Evolutionary conservation across 2,797 vertebrate genomes (phyloP).

Genomic region (Sebastes steindachneri): DNA sequence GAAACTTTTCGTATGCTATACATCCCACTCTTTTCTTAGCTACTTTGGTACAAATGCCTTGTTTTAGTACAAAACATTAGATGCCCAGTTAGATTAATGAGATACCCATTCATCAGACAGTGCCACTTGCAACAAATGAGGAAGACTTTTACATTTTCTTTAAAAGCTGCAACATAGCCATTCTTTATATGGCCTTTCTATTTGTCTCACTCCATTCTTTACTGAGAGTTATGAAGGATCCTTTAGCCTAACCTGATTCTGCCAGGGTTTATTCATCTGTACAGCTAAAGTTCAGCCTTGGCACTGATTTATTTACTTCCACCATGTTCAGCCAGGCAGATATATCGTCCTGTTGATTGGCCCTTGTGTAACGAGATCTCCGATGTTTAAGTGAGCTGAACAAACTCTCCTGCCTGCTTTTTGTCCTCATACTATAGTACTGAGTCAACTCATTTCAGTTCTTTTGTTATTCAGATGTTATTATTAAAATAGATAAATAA

Average conservation of each 20-base stretch:
- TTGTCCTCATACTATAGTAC: background rate
- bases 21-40: background rate
- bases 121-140: background rate
- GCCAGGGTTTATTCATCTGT: constrained; percentile 53
- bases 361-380: constrained; percentile 23
- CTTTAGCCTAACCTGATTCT: constrained; percentile 63
- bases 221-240: constrained; percentile 1
- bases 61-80: too few relatives aligned
- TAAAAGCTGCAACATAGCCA: background rate
- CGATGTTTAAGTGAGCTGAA: constrained; percentile 1
- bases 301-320: constrained; percentile 69
- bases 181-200: background rate
- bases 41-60: background rate
- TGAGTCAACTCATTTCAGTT: background rate
- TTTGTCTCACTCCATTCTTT: background rate
- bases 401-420: background rate
- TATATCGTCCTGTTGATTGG: constrained; percentile 17
- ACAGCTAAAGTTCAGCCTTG: constrained; percentile 30
- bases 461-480: background rate
- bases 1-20: background rate
- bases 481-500: background rate
- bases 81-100: background rate
- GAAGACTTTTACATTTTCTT: background rate
- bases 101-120: background rate
- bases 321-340: constrained; percentile 63